These are phyloP conservation scores for Brenthis hecate DNA, from an alignment of 2,888 invertebrate genomes.

Conservation along the genomic window DNA sequence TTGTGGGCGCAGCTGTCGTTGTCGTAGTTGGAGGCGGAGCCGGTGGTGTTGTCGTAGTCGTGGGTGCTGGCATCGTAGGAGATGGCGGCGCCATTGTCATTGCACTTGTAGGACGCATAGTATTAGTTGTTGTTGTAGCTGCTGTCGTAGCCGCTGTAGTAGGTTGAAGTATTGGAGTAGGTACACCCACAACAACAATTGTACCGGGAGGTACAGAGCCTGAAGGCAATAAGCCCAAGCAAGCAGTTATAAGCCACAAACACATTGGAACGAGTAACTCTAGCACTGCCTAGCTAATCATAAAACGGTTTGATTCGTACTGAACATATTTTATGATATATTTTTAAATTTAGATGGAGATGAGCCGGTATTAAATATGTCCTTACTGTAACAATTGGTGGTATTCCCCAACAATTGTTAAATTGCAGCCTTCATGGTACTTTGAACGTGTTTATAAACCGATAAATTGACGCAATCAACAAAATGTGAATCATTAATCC, in stretches of 20 bases:
- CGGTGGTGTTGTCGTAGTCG: constrained; percentile 34
- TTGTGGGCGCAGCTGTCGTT: constrained; percentile 41
- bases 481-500: constrained; percentile 70
- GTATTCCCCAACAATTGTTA: constrained; percentile 70
- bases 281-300: constrained; percentile 29
- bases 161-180: constrained; percentile 67
- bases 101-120: constrained; percentile 23
- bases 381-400: constrained; percentile 65
- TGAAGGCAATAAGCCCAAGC: constrained; percentile 68
- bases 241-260: constrained; percentile 76
- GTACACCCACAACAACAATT: constrained; percentile 63
- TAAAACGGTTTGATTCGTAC: constrained; percentile 32
- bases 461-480: constrained; percentile 78
- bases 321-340: constrained; percentile 46
- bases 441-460: constrained; percentile 68
- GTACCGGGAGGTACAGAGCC: constrained; percentile 55
- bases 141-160: constrained; percentile 56
- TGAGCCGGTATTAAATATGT: constrained; percentile 69
- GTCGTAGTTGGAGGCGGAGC: constrained; percentile 37
- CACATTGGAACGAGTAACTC: constrained; percentile 58
- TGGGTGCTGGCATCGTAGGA: constrained; percentile 15
- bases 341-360: constrained; percentile 53
- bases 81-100: constrained; percentile 40
- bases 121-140: constrained; percentile 41
- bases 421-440: constrained; percentile 74